phyloP scores from a whole-genome alignment of 2,888 invertebrate genomes.

The Apoderus coryli region DNA sequence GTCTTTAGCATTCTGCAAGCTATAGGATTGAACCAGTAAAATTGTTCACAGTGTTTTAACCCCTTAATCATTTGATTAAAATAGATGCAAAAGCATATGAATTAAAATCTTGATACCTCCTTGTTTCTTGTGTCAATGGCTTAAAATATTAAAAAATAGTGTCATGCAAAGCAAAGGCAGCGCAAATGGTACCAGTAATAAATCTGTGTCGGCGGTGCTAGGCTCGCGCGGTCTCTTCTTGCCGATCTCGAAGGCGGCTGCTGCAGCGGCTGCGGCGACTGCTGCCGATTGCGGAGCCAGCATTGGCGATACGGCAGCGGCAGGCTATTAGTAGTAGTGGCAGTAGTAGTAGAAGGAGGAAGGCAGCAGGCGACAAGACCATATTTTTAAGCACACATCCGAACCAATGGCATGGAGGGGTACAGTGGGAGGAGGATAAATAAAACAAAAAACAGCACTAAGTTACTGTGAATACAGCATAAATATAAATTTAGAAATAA shows the following conservation, averaged over 20 bases:
- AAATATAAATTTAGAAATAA: too few relatives aligned
- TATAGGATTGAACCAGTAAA: too few relatives aligned
- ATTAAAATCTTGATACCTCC: too few relatives aligned
- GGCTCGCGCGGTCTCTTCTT: slow-evolving; percentile 88
- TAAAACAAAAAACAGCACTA: slow-evolving; percentile 35
- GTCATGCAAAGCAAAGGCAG: slow-evolving; percentile 18
- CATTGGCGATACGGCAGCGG: slow-evolving; percentile 40
- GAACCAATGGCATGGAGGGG: too few relatives aligned
- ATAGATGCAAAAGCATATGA: too few relatives aligned
- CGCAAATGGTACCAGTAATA: slow-evolving; percentile 79
- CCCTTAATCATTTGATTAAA: too few relatives aligned
- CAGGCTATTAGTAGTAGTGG: slow-evolving; percentile 34
- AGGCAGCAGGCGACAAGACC: slow-evolving; percentile 33
- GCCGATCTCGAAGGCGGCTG: slow-evolving; percentile 75
- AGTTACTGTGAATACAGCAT: too few relatives aligned
- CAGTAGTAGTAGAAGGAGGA: too few relatives aligned
- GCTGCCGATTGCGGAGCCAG: slow-evolving; percentile 30
- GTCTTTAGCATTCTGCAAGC: too few relatives aligned
- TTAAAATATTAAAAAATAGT: slow-evolving; percentile 9
- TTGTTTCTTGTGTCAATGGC: too few relatives aligned
- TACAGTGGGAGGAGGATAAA: slow-evolving; percentile 27
- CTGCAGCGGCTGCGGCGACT: slow-evolving; percentile 40
- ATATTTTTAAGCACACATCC: slow-evolving; percentile 35
- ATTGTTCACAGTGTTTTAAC: too few relatives aligned
- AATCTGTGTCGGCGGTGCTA: slow-evolving; percentile 62